A percentile compares a stretch with the other conserved stretches of the same genome.
Evolutionary conservation across 2,113 vertebrate genomes (phyloP).

Genomic region (Hyperopisus bebe): DNA sequence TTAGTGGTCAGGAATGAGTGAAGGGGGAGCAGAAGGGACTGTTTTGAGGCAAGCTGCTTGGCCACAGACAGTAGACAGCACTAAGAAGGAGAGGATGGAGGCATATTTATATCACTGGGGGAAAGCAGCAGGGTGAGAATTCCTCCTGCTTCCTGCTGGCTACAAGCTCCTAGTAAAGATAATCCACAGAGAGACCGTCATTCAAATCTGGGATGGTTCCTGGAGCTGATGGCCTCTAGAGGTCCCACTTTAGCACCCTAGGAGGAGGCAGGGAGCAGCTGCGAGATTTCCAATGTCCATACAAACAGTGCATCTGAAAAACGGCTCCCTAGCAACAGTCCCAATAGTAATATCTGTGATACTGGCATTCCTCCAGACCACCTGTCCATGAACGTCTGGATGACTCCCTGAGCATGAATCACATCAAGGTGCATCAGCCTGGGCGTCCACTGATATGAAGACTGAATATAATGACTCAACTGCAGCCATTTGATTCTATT

Average conservation of each 20-base stretch:
- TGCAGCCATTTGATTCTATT: background rate
- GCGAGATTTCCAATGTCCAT: background rate
- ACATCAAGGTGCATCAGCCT: background rate
- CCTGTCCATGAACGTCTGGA: background rate
- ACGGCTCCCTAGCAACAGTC: background rate
- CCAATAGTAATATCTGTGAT: background rate
- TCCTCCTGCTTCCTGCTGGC: background rate
- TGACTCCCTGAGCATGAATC: background rate
- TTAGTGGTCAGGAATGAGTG: background rate
- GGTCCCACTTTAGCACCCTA: background rate
- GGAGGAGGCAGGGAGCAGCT: background rate
- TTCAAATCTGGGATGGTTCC: background rate
- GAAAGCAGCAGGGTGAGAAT: background rate
- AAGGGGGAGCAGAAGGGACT: background rate
- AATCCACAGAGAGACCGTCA: background rate
- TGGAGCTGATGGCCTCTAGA: background rate
- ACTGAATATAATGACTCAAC: background rate
- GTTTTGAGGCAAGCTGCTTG: background rate
- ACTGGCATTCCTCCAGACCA: conserved; percentile 1
- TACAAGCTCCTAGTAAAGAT: background rate
- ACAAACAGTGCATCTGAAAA: background rate
- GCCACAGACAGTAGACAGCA: background rate
- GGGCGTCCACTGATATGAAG: too few species aligned
- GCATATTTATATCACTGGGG: background rate
- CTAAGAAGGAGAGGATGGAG: background rate